A percentile compares a stretch with the other conserved stretches of the same genome.
These are phyloP conservation scores for Blennius ocellaris DNA, from an alignment of 2,113 vertebrate genomes.

Conservation along the genomic window DNA sequence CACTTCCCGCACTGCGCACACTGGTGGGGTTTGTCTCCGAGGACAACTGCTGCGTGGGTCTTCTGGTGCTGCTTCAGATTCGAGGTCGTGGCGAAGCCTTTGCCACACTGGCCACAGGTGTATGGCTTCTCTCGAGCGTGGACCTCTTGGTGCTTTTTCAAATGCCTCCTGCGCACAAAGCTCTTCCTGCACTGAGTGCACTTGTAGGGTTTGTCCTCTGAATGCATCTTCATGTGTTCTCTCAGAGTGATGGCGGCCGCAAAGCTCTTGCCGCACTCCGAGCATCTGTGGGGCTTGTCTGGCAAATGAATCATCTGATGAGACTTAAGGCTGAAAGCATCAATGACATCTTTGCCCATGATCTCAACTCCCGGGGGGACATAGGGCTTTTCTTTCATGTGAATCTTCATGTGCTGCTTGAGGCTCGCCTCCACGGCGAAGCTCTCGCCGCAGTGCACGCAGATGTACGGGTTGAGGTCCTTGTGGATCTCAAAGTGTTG, in stretches of 20 bases:
- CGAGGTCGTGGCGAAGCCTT: conserved; percentile 84
- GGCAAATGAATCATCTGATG: conserved; percentile 85
- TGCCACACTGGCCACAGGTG: conserved; percentile 84
- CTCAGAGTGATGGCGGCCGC: conserved; percentile 84
- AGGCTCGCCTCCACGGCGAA: conserved; percentile 86
- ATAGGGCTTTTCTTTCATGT: conserved; percentile 86
- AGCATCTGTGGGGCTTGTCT: conserved; percentile 86
- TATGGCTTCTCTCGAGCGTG: conserved; percentile 91
- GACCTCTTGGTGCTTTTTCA: conserved; percentile 89
- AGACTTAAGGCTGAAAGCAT: conserved; percentile 84
- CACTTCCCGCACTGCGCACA: conserved; percentile 84
- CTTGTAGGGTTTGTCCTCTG: conserved; percentile 92
- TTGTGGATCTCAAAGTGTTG: conserved; percentile 87
- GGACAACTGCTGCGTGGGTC: conserved; percentile 72
- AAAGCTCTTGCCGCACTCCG: conserved; percentile 85
- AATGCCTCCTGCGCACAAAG: conserved; percentile 89
- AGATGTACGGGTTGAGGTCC: conserved; percentile 84
- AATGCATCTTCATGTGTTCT: conserved; percentile 90
- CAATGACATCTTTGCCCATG: conserved; percentile 85
- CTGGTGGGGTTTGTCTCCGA: conserved; percentile 82
- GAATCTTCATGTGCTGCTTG: conserved; percentile 86
- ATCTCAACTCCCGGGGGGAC: conserved; percentile 82
- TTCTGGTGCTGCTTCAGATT: conserved; percentile 86
- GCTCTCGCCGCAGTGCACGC: conserved; percentile 85
- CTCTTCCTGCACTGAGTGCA: conserved; percentile 92